These are phyloP conservation scores for Eolophus roseicapilla DNA, from an alignment of 2,113 vertebrate genomes.

Conservation along the genomic window DNA sequence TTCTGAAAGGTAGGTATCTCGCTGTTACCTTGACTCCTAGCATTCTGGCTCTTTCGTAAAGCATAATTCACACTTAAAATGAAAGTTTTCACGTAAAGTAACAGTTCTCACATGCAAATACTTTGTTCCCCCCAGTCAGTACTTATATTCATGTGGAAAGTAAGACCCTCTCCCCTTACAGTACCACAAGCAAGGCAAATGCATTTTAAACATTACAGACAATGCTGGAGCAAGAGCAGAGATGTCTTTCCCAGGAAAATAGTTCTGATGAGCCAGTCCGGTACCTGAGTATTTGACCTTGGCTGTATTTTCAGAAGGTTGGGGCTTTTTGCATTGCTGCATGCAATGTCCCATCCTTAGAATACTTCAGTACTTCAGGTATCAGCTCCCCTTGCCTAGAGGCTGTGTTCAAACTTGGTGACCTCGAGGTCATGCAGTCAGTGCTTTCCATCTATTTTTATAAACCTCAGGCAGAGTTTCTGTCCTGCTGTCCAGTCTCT, in stretches of 20 bases:
- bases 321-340: not conserved
- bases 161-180: not conserved
- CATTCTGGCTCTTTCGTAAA: not conserved
- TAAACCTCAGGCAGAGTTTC: not conserved
- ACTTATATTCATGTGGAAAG: not conserved
- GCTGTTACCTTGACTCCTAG: not conserved
- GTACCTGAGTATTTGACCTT: not conserved
- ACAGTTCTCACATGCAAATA: not conserved
- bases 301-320: not conserved
- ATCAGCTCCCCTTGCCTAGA: not conserved
- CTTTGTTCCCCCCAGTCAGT: not conserved
- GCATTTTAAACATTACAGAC: not conserved
- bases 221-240: not conserved
- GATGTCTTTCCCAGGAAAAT: not conserved
- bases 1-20: not conserved
- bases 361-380: not conserved
- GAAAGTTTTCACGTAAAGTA: not conserved
- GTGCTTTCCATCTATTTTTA: not conserved
- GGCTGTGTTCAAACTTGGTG: accelerated
- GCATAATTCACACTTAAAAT: not conserved
- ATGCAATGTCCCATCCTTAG: not conserved
- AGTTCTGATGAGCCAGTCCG: not conserved
- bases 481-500: not conserved
- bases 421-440: not conserved
- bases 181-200: not conserved